Percentiles rank a stretch among this genome's conserved stretches.
Conservation (phyloP, 2,797 vertebrate species). For the Synanceia verrucosa region DNA sequence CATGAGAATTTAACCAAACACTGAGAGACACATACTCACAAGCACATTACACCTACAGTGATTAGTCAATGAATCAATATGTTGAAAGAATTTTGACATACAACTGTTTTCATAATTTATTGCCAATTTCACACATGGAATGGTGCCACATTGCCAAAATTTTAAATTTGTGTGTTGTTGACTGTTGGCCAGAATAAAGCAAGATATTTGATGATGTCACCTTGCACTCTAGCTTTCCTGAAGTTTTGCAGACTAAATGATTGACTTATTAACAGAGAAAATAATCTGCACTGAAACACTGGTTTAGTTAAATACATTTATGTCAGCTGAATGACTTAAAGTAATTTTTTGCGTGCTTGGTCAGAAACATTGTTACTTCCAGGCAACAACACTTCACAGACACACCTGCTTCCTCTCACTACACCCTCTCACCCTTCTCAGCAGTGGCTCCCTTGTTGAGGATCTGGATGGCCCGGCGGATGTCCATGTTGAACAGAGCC, state of each 20-base stretch:
- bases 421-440: conserved; percentile 85
- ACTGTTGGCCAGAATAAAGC: not conserved
- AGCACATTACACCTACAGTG: not conserved
- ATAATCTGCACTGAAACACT: not conserved
- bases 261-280: not conserved
- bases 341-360: not conserved
- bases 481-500: conserved; percentile 97
- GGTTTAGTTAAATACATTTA: not conserved
- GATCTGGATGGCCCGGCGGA: conserved; percentile 96
- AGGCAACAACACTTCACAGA: conserved; percentile 13
- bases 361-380: not conserved
- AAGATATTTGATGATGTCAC: not conserved
- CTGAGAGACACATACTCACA: not conserved
- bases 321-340: not conserved
- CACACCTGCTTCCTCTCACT: not conserved
- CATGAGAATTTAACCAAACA: not conserved
- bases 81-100: not conserved
- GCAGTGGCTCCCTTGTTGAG: conserved; percentile 94
- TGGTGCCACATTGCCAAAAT: not conserved
- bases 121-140: not conserved
- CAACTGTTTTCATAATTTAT: not conserved
- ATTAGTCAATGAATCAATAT: not conserved
- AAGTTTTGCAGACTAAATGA: not conserved
- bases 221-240: not conserved
- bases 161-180: not conserved